Percentiles rank a stretch among this genome's conserved stretches.
Conservation (phyloP, 2,797 vertebrate species). For the Anguilla anguilla region DNA sequence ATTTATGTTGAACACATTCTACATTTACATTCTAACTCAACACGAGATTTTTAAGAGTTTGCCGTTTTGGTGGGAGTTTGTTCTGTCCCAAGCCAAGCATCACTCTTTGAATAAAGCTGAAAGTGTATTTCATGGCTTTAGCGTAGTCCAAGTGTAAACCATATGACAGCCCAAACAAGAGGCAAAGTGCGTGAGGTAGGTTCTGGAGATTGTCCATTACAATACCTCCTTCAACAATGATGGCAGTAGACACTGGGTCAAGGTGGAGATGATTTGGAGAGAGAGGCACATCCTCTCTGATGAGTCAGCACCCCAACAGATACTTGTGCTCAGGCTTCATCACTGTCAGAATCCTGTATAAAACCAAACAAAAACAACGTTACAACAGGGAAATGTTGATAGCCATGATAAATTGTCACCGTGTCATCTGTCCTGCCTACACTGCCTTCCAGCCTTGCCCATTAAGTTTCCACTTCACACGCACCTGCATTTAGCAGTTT, state of each 20-base stretch:
- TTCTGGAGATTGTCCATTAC: slow-evolving; percentile 16
- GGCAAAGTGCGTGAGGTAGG: slow-evolving; percentile 12
- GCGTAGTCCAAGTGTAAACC: slow-evolving; percentile 8
- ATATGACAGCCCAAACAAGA: slow-evolving; percentile 19
- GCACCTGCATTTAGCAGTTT: background rate
- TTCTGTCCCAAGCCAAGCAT: slow-evolving; percentile 22
- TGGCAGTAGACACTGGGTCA: slow-evolving; percentile 33
- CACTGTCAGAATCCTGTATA: slow-evolving; percentile 26
- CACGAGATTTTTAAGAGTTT: background rate
- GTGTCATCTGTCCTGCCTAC: slow-evolving; percentile 6
- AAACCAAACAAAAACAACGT: slow-evolving; percentile 37
- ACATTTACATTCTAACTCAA: slow-evolving; percentile 4
- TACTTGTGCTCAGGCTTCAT: slow-evolving; percentile 29
- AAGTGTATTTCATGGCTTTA: slow-evolving; percentile 16
- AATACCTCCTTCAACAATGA: slow-evolving; percentile 37
- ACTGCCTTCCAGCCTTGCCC: background rate
- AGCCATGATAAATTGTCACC: background rate
- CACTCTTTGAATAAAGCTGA: slow-evolving; percentile 26
- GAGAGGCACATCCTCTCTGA: slow-evolving; percentile 18
- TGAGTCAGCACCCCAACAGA: slow-evolving; percentile 28
- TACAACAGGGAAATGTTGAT: slow-evolving; percentile 24
- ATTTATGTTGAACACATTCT: too few species aligned
- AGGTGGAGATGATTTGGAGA: slow-evolving; percentile 24
- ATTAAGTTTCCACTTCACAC: background rate
- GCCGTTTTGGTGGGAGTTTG: slow-evolving; percentile 8